Conservation (phyloP, 2,113 vertebrate species). For the Nothocercus nigrocapillus region DNA sequence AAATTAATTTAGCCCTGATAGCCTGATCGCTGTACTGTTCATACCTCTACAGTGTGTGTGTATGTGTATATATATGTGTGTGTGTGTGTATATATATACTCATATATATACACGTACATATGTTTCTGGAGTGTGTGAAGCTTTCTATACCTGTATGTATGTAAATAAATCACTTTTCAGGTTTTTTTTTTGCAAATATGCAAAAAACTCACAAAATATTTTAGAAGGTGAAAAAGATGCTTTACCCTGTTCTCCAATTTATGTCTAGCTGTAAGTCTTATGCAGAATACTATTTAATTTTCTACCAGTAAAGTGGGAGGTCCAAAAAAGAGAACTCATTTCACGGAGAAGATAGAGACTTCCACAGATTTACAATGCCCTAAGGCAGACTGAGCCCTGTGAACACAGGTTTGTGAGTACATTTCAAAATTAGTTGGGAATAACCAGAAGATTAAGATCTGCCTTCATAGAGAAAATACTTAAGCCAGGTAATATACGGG, state of each 20-base stretch:
- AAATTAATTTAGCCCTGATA: neutral
- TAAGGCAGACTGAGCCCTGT: neutral
- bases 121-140: neutral
- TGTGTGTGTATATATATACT: no score
- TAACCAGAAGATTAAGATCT: neutral
- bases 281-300: neutral
- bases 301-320: neutral
- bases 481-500: neutral
- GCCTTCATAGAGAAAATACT: neutral
- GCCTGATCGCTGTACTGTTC: neutral
- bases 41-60: neutral
- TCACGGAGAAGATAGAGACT: neutral
- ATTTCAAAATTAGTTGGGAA: neutral
- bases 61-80: neutral
- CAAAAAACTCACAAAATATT: neutral
- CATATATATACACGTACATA: no score
- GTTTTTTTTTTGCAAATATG: neutral
- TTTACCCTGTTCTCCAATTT: neutral
- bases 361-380: neutral
- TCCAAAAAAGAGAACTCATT: neutral
- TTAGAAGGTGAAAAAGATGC: neutral
- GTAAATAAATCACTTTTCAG: neutral
- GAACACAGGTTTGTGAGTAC: neutral
- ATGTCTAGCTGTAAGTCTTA: neutral
- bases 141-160: accelerated